Base-by-base conservation (phyloP, 2,113 vertebrate species). In the Leptodactylus fuscus region DNA sequence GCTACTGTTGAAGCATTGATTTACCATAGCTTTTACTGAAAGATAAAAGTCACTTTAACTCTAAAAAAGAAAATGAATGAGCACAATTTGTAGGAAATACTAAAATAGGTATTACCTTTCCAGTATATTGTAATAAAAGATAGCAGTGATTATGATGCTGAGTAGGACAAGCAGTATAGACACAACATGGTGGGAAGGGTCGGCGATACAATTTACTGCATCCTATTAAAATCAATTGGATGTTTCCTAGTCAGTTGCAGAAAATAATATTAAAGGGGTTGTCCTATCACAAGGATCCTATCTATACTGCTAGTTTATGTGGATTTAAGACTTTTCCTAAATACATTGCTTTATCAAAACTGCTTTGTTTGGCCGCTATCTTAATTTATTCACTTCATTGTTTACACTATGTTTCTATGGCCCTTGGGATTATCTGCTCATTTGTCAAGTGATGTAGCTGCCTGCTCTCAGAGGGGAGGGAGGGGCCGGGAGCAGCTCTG, bases 1-100 rank as follows among this genome's bases (percentile, higher is more conserved):
- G 46, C 1, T 58, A 41, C 32, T 38, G 58, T 78, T 79, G 51
- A 79, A 41, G 18, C 76, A 79, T 60, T 79, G 36, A 79, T 79
- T 79, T 60, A 79, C 51, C 22, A 36, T 60, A 58, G 51, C 51
- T 79, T 79, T 79, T 79, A 79, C 76, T 79, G 51, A 79, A 79
- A 79, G 76, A 79, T 79, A 79, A 78, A 58, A 79, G 51, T 58
- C 51, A 79, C 51, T 79, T 79, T 16, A 79, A 58, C 51, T 58
- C 51, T 55, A 38, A 58, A 58, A 60, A 60, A 38, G 41, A 38
- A 58, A 58, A 79, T 38, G 0, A 41, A 58, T 79, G 18, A 24
- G 11, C 6, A 18, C 10, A 58, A 60, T 60, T 79, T 60, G 76
- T 36, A 24, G 76, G 53, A 79, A 79, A 53, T 41, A 58, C 10